Base-by-base conservation (phyloP, 2,113 vertebrate species). In the Capreolus pygargus region DNA sequence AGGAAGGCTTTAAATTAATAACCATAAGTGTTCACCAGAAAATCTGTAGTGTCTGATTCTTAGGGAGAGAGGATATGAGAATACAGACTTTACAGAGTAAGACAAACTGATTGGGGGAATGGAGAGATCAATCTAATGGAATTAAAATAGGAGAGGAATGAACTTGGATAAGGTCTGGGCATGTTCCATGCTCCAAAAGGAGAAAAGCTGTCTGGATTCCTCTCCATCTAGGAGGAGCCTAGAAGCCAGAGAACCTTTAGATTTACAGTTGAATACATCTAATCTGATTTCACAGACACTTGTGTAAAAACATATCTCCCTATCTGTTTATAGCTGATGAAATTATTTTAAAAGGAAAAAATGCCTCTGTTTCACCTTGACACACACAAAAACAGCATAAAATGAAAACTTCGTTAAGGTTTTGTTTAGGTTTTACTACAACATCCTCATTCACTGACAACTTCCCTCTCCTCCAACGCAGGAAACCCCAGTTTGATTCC, bases 331-430 rank as follows among this genome's bases (percentile, higher is more conserved):
- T 3, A 39, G 12, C 13, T 91, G 52, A 36, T 91, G 39, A 91
- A 93, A 67, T 79, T 55, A 87, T 88, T 93, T 93, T 86, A 88
- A n/a, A 85, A 43, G 64, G 27, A 23, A 70, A 93, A 93, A 55
- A 52, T 58, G 14, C 6, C 39, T 61, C 33, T 79, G 16, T 89
- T 90, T 55, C 43, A 86, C 21, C 83, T 25, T 58, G 50, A 89
- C 19, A 89, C 10, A 83, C 28, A 86, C 15, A 87, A 6, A 96
- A 85, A 47, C 27, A 17, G 60, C 25, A 91, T 43, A 84, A 50
- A 85, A 92, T 85, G 30, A 94, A 84, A 93, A 86, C 47, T 5
- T 21, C 11, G 8, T 36, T 17, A 88, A 12, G 43, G 19, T 30
- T 89, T 70, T 85, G 25, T 76, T 82, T 54, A 90, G 7, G 64